These are phyloP conservation scores for Dyspetes luteomarginatus DNA, from an alignment of 2,888 invertebrate genomes.

Conservation along the genomic window DNA sequence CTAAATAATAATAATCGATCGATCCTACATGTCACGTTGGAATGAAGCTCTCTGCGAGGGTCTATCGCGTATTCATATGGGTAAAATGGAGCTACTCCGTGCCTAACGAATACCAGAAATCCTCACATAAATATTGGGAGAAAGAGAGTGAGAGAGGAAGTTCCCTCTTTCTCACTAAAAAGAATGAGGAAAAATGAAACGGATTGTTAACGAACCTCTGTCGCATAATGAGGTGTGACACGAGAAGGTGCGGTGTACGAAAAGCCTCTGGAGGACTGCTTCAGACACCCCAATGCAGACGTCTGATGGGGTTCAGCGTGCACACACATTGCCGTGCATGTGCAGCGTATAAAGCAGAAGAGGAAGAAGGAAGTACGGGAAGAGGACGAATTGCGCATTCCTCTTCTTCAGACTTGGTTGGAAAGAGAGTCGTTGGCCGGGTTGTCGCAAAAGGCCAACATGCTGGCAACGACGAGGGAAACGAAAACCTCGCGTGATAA, in stretches of 20 bases:
- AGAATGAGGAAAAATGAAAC: conserved; percentile 28
- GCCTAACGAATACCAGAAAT: conserved; percentile 33
- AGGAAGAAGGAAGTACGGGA: background rate
- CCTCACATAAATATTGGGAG: background rate
- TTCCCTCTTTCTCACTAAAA: no score
- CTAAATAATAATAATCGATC: no score
- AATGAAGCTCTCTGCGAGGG: no score
- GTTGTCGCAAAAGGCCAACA: conserved; percentile 32
- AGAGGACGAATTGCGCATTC: conserved; percentile 44
- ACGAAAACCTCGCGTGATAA: conserved; percentile 23
- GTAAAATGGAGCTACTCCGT: no score
- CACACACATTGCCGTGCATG: conserved; percentile 4
- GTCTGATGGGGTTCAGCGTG: conserved; percentile 75
- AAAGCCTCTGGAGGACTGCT: conserved; percentile 75
- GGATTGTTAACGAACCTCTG: conserved; percentile 76
- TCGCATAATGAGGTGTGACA: conserved; percentile 79
- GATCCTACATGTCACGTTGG: no score
- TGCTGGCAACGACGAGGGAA: background rate
- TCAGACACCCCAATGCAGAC: conserved; percentile 79
- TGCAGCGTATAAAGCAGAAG: conserved; percentile 23
- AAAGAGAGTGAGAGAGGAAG: background rate
- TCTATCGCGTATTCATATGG: no score
- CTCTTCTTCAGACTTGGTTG: conserved; percentile 39
- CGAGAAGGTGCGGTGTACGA: conserved; percentile 69
- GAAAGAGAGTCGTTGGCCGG: conserved; percentile 16